Conservation (phyloP, 1,140 invertebrate genomes). For the Aphis gossypii region DNA sequence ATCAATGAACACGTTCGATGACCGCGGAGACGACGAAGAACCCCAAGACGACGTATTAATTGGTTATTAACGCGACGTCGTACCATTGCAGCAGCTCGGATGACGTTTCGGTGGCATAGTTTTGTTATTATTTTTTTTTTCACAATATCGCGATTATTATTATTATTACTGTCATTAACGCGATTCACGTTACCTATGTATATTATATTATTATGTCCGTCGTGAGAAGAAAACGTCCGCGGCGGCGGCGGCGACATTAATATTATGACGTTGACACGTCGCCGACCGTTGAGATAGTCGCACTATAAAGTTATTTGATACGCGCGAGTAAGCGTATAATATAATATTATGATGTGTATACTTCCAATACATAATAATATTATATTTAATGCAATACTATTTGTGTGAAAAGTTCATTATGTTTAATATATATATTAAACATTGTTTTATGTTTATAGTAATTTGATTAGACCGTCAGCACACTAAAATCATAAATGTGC, state of each 20-base stretch:
- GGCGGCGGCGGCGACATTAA: neutral
- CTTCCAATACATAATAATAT: neutral
- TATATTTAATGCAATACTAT: neutral
- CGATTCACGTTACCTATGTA: neutral
- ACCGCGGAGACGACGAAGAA: neutral
- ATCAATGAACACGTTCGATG: neutral
- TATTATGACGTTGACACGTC: neutral
- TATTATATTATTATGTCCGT: neutral
- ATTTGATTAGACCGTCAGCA: too few relatives aligned
- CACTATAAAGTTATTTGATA: neutral
- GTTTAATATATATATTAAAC: too few relatives aligned
- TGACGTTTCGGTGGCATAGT: neutral
- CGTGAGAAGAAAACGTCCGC: constrained; percentile 6
- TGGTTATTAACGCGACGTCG: neutral
- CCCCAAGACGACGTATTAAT: neutral
- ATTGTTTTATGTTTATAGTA: too few relatives aligned
- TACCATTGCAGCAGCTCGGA: neutral
- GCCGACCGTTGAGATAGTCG: neutral
- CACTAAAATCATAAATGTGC: neutral
- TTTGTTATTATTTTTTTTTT: neutral
- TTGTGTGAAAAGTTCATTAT: too few relatives aligned
- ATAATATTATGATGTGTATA: neutral
- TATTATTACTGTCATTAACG: constrained; percentile 6
- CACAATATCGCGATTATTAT: neutral
- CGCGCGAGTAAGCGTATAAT: neutral